Base-by-base conservation (phyloP, 2,797 vertebrate species). In the Ispidina picta region DNA sequence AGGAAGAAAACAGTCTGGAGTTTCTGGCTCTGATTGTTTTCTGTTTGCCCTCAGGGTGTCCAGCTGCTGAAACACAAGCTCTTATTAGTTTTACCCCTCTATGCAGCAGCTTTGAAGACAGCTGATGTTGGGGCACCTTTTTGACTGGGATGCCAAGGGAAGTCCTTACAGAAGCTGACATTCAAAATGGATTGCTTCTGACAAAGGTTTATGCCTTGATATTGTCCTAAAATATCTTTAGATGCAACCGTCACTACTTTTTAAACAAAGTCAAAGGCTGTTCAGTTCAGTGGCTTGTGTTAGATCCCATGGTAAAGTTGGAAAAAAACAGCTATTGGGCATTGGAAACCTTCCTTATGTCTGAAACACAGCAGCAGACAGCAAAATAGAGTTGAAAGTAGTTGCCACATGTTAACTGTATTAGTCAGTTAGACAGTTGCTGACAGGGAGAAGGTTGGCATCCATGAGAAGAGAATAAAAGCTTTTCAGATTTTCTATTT, bases 371-470 rank as follows among this genome's bases (percentile, higher is more conserved):
- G 85, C 55, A 78, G 70, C 82, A 93, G 73, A 60, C 85, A 29
- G 91, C 91, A 77, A 90, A 93, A 89, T 72, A 44, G 65, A 63
- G 79, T 69, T 77, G 76, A 87, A 92, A 94, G 94, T 85, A 93
- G 82, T 95, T 96, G 94, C 94, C 87, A 92, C 94, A 94, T 94
- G 94, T 91, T 94, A 80, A 65, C 35, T 69, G 13, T 83, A 63
- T 80, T 69, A 83, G 85, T 85, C 89, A 91, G 66, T 90, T 79
- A 87, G 75, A 73, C 68, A 76, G 88, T 56, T 87, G 88, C 65
- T 93, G 93, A 92, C 90, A 94, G 55, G 46, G 78, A 86, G 56
- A 74, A 71, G 58, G 84, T 90, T 94, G 92, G 72, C 68, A 82
- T 83, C 33, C 69, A 76, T 10, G 18, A 84, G 56, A 85, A 84